Evolutionary conservation across 2,113 vertebrate genomes (phyloP).

Genomic region (Amphilophus citrinellus): DNA sequence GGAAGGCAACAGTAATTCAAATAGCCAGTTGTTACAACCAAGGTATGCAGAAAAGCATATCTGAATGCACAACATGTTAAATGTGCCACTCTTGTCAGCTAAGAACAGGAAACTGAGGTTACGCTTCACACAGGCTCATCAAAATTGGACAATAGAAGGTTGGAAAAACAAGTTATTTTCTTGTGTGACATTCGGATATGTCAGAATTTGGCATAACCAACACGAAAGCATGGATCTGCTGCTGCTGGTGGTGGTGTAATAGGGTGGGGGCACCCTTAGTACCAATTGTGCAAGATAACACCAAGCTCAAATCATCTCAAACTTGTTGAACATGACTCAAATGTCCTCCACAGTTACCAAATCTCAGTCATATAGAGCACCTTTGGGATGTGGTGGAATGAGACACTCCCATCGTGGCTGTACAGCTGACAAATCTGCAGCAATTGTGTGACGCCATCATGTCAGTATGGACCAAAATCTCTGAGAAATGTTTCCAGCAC

Average conservation of each 20-base stretch:
- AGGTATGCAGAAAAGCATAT: not conserved
- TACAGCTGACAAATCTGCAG: not conserved
- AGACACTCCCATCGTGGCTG: not conserved
- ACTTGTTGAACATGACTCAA: not conserved
- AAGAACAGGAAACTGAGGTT: too few species aligned
- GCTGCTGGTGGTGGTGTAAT: not conserved
- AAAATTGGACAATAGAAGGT: not conserved
- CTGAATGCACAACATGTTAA: not conserved
- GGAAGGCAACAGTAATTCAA: too few species aligned
- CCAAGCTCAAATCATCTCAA: not conserved
- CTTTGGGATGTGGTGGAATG: not conserved
- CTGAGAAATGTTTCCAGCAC: not conserved
- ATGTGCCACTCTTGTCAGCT: not conserved
- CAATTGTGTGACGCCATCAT: not conserved
- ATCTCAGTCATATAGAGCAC: not conserved
- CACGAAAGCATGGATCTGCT: not conserved
- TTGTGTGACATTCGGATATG: not conserved
- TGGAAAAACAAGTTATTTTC: not conserved
- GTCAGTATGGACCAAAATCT: too few species aligned
- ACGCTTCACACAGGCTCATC: too few species aligned
- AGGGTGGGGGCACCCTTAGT: too few species aligned
- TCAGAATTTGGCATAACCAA: not conserved
- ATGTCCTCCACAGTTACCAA: not conserved
- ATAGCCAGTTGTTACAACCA: not conserved
- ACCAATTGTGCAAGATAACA: not conserved